Evolutionary conservation across 1,140 invertebrate species (phyloP), one percentile per base, ranked within the genome.

Genomic region (Neomicropteryx cornuta): DNA sequence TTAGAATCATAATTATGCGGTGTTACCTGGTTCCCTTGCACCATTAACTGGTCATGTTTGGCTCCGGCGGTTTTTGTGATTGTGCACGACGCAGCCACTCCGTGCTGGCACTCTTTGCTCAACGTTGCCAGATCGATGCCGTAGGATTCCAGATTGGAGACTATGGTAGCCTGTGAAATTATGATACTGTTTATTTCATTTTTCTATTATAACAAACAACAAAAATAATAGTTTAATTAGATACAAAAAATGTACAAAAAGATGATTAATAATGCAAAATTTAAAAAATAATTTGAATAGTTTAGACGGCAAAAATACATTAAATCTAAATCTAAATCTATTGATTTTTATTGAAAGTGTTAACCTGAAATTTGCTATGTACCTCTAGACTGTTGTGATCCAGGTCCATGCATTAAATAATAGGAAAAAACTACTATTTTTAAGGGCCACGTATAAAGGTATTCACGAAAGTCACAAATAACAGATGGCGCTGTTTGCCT

Each of bases 11-110:
- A n/a, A n/a, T n/a, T n/a, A n/a, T 8, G 8, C 23, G 23, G 23
- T 17, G 21, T 28, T 49, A 93, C 78, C 73, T 94, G 90, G 66
- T 94, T 92, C 36, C 91, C 90, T 69, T 95, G 90, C 21, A 94
- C 76, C 49, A 90, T 69, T 13, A 96, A 74, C 59, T 91, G 83
- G 33, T 79, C 77, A 27, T 68, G 73, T 53, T 82, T 85, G 44
- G 81, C 79, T 27, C 81, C 81, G 11, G 81, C 75, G 21, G 80
- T 58, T 36, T 77, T 73, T n/a, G 76, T 81, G 18, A 92, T 78
- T 24, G 79, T 83, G 36, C 87, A 84, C 47, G 87, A 86, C 2
- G 90, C 89, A 4, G 87, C 87, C 22, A 87, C 86, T 10, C 76
- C 81, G 41, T 77, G 71, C 60, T 93, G 88, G 49, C 87, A 87